These are phyloP conservation scores for Leptinotarsa rubiginosa DNA, from an alignment of 2,888 invertebrate species.

Conservation along the genomic window DNA sequence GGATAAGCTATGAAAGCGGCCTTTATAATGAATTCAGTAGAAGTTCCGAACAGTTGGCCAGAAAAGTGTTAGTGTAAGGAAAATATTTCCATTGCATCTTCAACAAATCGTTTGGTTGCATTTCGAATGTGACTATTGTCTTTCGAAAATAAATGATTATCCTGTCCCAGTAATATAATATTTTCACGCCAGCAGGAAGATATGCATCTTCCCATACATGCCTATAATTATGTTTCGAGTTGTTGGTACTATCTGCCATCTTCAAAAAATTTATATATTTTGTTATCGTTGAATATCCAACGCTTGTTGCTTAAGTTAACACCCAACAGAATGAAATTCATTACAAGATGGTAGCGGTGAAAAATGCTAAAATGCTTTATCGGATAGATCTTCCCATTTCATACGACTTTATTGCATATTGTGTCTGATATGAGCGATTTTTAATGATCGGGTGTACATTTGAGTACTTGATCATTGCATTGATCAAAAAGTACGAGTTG, in stretches of 20 bases:
- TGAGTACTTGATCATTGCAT: neutral
- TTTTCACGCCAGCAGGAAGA: slow-evolving; percentile 22
- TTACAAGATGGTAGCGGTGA: neutral
- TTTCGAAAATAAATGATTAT: slow-evolving; percentile 8
- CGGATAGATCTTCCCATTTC: neutral
- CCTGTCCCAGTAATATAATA: slow-evolving; percentile 20
- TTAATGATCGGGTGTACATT: neutral
- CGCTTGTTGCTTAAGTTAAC: neutral
- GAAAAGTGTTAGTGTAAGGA: no score
- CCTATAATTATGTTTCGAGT: slow-evolving; percentile 32
- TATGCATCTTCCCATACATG: slow-evolving; percentile 22
- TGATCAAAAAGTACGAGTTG: no score
- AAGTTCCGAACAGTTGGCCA: no score
- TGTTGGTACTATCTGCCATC: slow-evolving; percentile 27
- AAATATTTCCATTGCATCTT: neutral
- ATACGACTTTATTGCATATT: neutral
- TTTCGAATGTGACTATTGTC: slow-evolving; percentile 11
- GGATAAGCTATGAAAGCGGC: no score
- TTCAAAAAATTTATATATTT: slow-evolving; percentile 23
- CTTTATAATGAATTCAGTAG: no score
- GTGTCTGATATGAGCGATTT: neutral
- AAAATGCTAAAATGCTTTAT: slow-evolving; percentile 7
- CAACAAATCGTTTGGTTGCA: neutral
- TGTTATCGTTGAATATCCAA: slow-evolving; percentile 3
- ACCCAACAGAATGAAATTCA: neutral